Evolutionary conservation across 2,888 invertebrate genomes (phyloP).

Genomic region (Notodonta dromedarius): DNA sequence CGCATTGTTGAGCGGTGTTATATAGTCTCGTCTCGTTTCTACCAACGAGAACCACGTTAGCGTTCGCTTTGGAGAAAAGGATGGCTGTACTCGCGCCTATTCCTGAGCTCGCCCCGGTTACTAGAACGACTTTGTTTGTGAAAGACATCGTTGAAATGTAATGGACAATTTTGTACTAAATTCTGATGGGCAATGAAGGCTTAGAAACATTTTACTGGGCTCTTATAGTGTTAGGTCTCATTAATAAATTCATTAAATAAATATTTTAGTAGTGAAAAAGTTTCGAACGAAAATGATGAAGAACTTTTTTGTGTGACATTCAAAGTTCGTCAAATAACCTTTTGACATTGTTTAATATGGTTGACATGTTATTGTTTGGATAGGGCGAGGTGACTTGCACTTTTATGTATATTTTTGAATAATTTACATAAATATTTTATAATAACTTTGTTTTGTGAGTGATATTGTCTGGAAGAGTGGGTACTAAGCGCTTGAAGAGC

Average conservation of each 20-base stretch:
- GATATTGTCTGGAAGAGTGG: too few species aligned
- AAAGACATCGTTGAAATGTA: conserved; percentile 32
- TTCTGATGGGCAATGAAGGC: background rate
- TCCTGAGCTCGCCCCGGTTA: conserved; percentile 88
- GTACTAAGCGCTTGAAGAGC: too few species aligned
- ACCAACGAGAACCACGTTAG: conserved; percentile 84
- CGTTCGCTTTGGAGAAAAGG: conserved; percentile 85
- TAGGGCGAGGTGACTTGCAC: background rate
- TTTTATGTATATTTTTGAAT: background rate
- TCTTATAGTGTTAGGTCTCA: conserved; percentile 1
- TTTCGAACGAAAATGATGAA: too few species aligned
- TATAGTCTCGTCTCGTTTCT: conserved; percentile 86
- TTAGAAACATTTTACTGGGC: background rate
- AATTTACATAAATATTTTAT: background rate
- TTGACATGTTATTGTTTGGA: background rate
- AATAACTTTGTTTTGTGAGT: too few species aligned
- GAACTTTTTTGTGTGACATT: background rate
- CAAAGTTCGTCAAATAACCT: background rate
- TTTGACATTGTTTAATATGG: background rate
- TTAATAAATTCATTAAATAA: too few species aligned
- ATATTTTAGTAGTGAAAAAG: too few species aligned
- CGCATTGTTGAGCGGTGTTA: conserved; percentile 68
- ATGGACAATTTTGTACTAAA: background rate
- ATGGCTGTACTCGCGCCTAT: conserved; percentile 87
- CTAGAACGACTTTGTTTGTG: conserved; percentile 77